Conservation (phyloP, 2,888 invertebrate genomes). For the Aphidoletes aphidimyza region DNA sequence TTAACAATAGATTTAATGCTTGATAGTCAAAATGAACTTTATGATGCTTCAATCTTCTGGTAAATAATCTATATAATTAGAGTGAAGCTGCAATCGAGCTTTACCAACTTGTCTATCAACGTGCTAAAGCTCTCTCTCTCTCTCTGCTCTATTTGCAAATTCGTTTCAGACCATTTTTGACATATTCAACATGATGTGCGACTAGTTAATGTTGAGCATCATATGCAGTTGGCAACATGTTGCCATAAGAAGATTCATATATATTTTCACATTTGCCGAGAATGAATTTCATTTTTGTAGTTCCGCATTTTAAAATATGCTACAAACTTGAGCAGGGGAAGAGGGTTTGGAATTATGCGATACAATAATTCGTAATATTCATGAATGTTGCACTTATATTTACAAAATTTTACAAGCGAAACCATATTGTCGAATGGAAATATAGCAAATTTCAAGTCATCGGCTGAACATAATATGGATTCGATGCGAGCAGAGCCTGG, state of each 20-base stretch:
- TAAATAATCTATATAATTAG: constrained; percentile 14
- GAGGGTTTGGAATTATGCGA: background rate
- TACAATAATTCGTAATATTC: constrained; percentile 18
- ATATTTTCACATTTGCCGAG: background rate
- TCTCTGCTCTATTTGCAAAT: no score
- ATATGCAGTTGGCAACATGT: background rate
- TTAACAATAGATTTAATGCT: background rate
- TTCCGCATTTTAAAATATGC: background rate
- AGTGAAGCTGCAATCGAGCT: background rate
- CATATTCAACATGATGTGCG: background rate
- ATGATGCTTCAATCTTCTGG: background rate
- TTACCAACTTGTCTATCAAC: no score
- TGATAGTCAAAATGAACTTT: background rate
- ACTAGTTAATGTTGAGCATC: background rate
- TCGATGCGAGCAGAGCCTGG: background rate
- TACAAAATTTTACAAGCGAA: background rate
- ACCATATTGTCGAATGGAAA: background rate
- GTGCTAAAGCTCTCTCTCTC: no score
- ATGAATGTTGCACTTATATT: constrained; percentile 6
- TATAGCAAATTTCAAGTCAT: background rate
- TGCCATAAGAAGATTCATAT: background rate
- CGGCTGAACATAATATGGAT: background rate
- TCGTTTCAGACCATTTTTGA: background rate
- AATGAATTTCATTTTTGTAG: background rate
- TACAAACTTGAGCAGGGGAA: no score